A percentile compares a stretch with the other conserved stretches of the same genome.
phyloP scores from a whole-genome alignment of 2,888 invertebrate genomes.

The Malachius bipustulatus region DNA sequence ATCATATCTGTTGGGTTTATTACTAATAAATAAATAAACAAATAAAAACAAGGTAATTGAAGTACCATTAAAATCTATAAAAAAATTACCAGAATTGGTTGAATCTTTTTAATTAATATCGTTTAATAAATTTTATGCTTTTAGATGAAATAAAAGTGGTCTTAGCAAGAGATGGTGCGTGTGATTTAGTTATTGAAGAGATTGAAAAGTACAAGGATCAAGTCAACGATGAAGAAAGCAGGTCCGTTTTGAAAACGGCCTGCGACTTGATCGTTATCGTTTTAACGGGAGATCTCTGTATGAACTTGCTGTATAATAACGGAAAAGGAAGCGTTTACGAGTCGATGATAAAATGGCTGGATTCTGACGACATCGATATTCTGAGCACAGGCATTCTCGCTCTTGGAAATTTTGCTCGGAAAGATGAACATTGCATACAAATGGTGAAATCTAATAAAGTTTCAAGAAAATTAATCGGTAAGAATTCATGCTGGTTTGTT shows the following conservation, averaged over 20 bases:
- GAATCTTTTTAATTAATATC: too few relatives aligned
- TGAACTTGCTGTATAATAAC: conserved; percentile 69
- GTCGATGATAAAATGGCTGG: conserved; percentile 67
- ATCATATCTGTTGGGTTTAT: too few relatives aligned
- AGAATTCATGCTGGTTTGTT: too few relatives aligned
- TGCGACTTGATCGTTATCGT: conserved; percentile 78
- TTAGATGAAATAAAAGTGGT: conserved; percentile 66
- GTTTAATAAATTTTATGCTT: too few relatives aligned
- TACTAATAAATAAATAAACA: too few relatives aligned
- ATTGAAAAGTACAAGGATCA: conserved; percentile 55
- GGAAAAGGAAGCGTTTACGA: conserved; percentile 60
- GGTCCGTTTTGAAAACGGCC: conserved; percentile 65
- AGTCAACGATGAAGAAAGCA: conserved; percentile 51
- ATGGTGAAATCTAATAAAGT: conserved; percentile 73
- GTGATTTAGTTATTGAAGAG: conserved; percentile 61
- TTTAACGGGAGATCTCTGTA: conserved; percentile 79
- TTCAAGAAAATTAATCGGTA: conserved; percentile 56
- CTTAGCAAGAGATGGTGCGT: conserved; percentile 63
- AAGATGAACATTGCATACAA: conserved; percentile 70
- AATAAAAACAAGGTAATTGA: too few relatives aligned
- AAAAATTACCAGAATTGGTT: too few relatives aligned
- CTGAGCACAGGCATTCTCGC: conserved; percentile 75
- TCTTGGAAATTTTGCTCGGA: conserved; percentile 81
- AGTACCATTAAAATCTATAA: too few relatives aligned
- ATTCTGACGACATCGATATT: conserved; percentile 58